Evolutionary conservation across 2,888 invertebrate genomes (phyloP), one percentile per base, ranked within the genome.

Genomic region (Limulus polyphemus): DNA sequence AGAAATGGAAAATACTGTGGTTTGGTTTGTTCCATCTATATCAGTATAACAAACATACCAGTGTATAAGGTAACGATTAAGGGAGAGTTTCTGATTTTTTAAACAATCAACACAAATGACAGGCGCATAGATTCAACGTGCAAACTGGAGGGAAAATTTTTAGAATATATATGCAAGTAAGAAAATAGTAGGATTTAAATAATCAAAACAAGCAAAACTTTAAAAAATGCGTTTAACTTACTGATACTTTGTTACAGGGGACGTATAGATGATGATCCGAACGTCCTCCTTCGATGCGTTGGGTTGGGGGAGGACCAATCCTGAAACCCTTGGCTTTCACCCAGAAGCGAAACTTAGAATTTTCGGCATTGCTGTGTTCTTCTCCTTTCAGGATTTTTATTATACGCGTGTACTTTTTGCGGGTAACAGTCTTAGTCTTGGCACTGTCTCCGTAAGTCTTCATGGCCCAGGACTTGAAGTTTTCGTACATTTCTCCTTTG

Each of bases 311-410:
- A 72, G 83, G 83, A 9, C 87, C 89, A 67, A 90, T 82, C 72
- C 87, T 85, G 74, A 91, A 91, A 68, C 94, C 94, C 78, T 95
- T 95, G 70, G 92, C 90, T 78, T 94, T 92, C 71, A 95, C 93
- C 95, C 95, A 95, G 77, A 94, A 93, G 58, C 94, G 85, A 77
- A 95, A 94, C 79, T 95, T 95, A 61, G 93, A 92, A 78, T 93
- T 94, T 75, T 94, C 95, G 7, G 92, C 89, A 75, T 88, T 88
- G 73, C 89, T 88, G 70, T 86, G 85, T 77, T 94, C 93, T 52
- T 87, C 86, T 72, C 93, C 84, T 73, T 87, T 77, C 59, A 95
- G 79, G 48, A 92, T 91, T 70, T 89, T 83, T 69, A 93, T 78
- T 68, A 95, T 94, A 68, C 93, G 80, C 55, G 86, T 85, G 78